Conservation (phyloP, 1,140 invertebrate species). For the Drosophila bocqueti region DNA sequence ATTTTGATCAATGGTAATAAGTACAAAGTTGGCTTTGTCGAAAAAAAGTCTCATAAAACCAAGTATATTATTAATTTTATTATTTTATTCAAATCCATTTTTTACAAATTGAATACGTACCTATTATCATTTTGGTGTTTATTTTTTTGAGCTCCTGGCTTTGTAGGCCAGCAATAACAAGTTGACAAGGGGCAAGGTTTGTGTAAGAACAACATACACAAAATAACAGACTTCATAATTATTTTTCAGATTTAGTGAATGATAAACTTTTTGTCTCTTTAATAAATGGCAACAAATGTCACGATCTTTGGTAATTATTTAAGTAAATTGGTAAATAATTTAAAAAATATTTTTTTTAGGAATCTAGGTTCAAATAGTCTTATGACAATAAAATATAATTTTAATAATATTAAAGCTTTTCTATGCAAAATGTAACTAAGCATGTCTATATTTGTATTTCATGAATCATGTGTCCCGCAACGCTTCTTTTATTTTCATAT, state of each 20-base stretch:
- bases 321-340: background rate
- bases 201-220: background rate
- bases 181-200: too few relatives aligned
- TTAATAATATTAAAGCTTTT: background rate
- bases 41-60: too few relatives aligned
- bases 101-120: too few relatives aligned
- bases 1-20: too few relatives aligned
- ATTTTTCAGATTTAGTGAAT: background rate
- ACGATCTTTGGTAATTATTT: slow-evolving; percentile 3
- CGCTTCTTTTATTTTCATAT: slow-evolving; percentile 18
- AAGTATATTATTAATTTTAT: too few relatives aligned
- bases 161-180: too few relatives aligned
- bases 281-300: background rate
- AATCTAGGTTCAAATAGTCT: background rate
- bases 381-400: background rate
- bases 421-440: background rate
- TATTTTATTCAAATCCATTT: too few relatives aligned
- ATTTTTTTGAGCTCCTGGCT: too few relatives aligned
- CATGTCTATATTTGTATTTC: background rate
- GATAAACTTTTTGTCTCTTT: background rate
- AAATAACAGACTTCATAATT: background rate
- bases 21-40: too few relatives aligned
- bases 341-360: too few relatives aligned
- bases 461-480: background rate
- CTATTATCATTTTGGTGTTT: too few relatives aligned